Conservation (phyloP, 2,888 invertebrate species). For the Gymnoscelis rufifasciata region DNA sequence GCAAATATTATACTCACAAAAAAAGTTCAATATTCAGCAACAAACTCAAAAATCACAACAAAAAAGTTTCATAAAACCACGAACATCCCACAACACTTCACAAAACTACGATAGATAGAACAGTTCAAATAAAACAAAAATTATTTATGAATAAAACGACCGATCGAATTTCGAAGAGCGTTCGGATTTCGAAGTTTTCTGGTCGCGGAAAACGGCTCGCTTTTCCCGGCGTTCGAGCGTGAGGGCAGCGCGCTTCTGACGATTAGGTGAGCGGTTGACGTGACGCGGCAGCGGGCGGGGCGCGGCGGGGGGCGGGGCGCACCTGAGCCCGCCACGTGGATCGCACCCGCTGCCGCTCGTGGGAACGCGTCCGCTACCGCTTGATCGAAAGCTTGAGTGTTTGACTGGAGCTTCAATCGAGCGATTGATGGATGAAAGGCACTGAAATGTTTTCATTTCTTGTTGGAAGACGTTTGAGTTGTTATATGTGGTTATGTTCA, state of each 20-base stretch:
- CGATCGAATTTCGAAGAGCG: slow-evolving; percentile 40
- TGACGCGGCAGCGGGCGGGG: slow-evolving; percentile 55
- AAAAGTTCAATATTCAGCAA: slow-evolving; percentile 43
- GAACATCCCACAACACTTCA: slow-evolving; percentile 62
- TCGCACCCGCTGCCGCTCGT: slow-evolving; percentile 45
- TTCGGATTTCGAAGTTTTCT: slow-evolving; percentile 62
- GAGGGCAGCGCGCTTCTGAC: slow-evolving; percentile 73
- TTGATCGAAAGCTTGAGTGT: slow-evolving; percentile 19
- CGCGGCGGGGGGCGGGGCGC: slow-evolving; percentile 68
- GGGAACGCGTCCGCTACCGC: slow-evolving; percentile 38
- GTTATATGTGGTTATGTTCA: too few relatives aligned
- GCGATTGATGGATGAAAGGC: slow-evolving; percentile 52
- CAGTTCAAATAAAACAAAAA: slow-evolving; percentile 17
- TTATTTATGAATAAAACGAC: too few relatives aligned
- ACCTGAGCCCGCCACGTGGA: slow-evolving; percentile 67
- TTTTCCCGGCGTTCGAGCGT: slow-evolving; percentile 77
- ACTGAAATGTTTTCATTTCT: slow-evolving; percentile 28
- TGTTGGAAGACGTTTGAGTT: too few relatives aligned
- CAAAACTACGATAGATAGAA: slow-evolving; percentile 4
- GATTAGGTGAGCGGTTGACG: slow-evolving; percentile 61
- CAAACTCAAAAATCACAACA: slow-evolving; percentile 49
- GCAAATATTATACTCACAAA: slow-evolving; percentile 58
- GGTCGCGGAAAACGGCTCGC: slow-evolving; percentile 71
- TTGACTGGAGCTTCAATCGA: slow-evolving; percentile 55
- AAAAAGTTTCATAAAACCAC: slow-evolving; percentile 53